Evolutionary conservation across 2,113 vertebrate species (phyloP).

Genomic region (Ophthalmolycus amberensis): DNA sequence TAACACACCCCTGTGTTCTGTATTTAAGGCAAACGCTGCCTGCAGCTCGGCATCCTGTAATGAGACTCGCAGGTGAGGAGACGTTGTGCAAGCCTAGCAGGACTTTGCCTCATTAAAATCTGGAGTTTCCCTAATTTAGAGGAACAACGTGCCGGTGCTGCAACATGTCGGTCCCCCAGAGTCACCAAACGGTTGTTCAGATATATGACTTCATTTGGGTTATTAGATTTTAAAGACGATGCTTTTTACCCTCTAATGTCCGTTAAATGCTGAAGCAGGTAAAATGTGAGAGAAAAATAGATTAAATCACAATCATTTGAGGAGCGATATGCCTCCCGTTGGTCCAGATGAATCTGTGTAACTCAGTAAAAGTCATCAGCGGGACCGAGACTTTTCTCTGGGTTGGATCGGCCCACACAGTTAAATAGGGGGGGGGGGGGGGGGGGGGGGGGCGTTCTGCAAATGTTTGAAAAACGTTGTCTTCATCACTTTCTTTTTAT

Average conservation of each 20-base stretch:
- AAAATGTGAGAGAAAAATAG: conserved; percentile 11
- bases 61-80: conserved; percentile 49
- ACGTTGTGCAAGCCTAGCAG: conserved; percentile 47
- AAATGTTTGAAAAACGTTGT: no score
- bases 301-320: conserved; percentile 26
- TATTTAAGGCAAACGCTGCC: conserved; percentile 54
- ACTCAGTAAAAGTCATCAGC: not conserved
- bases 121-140: conserved; percentile 40
- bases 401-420: not conserved
- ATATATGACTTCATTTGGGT: conserved; percentile 52
- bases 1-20: conserved; percentile 20
- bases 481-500: no score
- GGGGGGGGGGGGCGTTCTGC: no score
- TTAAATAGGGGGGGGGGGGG: not conserved
- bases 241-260: not conserved
- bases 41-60: conserved; percentile 47
- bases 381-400: not conserved
- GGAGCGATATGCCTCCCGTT: not conserved
- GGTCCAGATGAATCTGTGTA: not conserved
- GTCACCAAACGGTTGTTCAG: conserved; percentile 1
- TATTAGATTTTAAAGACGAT: conserved; percentile 23
- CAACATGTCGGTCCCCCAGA: conserved; percentile 11
- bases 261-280: conserved; percentile 35
- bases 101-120: conserved; percentile 54
- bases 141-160: conserved; percentile 47